phyloP scores from a whole-genome alignment of 1,140 invertebrate species.

The Apocrypta bakeri region DNA sequence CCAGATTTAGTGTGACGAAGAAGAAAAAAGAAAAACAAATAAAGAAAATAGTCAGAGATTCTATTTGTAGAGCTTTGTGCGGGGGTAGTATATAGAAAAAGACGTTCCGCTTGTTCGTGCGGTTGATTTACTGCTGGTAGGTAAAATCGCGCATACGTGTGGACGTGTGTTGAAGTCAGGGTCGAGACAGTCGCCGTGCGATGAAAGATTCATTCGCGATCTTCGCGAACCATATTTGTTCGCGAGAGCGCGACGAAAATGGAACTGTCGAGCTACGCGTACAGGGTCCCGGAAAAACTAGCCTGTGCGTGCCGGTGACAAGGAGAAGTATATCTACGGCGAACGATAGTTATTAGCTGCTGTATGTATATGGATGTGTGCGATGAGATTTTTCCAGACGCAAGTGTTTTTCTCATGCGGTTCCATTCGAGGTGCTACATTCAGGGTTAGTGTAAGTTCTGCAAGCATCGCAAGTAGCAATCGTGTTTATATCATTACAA shows the following conservation, averaged over 20 bases:
- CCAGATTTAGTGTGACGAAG: not conserved
- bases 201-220: slow-evolving; percentile 34
- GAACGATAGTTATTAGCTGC: not conserved
- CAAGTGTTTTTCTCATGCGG: not conserved
- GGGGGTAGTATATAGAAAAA: slow-evolving; percentile 10
- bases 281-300: not conserved
- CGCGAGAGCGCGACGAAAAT: slow-evolving; percentile 35
- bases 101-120: not conserved
- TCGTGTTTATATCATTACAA: too few species aligned
- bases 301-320: slow-evolving; percentile 24
- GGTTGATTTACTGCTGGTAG: slow-evolving; percentile 21
- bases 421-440: not conserved
- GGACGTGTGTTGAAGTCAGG: not conserved
- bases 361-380: not conserved
- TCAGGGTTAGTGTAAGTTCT: not conserved
- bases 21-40: not conserved
- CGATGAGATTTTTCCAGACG: not conserved
- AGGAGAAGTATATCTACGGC: not conserved
- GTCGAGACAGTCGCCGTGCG: not conserved
- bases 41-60: not conserved
- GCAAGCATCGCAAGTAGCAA: too few species aligned
- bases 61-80: not conserved
- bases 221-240: slow-evolving; percentile 12
- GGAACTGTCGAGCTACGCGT: not conserved
- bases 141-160: slow-evolving; percentile 6